These are phyloP conservation scores for Australoheros facetus DNA, from an alignment of 2,797 vertebrate genomes.

Conservation along the genomic window DNA sequence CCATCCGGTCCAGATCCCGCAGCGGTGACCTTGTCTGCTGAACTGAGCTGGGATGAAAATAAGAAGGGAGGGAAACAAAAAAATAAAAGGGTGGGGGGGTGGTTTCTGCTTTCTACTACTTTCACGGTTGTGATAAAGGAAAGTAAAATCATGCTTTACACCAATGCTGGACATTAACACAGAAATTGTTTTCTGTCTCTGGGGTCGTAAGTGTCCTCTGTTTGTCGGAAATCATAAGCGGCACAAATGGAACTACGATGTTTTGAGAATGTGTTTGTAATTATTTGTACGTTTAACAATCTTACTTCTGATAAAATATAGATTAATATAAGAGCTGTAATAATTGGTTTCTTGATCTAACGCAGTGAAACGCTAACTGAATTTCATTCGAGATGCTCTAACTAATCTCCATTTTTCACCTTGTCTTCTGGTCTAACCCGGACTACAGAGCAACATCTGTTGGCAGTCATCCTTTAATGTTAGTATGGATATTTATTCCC, in stretches of 20 bases:
- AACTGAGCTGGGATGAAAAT: conserved; percentile 25
- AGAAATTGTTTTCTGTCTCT: conserved; percentile 40
- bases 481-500: conserved; percentile 33
- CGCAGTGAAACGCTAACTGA: conserved; percentile 45
- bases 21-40: conserved; percentile 14
- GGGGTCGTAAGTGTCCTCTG: conserved; percentile 25
- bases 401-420: conserved; percentile 34
- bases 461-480: conserved; percentile 37
- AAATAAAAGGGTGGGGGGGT: neutral
- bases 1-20: neutral
- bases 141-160: conserved; percentile 35
- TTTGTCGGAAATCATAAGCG: conserved; percentile 30
- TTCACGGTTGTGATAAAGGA: conserved; percentile 18
- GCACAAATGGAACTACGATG: conserved; percentile 52
- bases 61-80: neutral
- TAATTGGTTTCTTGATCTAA: conserved; percentile 60
- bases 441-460: conserved; percentile 19
- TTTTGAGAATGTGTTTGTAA: conserved; percentile 24
- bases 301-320: conserved; percentile 54
- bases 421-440: conserved; percentile 23
- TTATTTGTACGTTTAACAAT: conserved; percentile 63
- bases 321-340: conserved; percentile 68
- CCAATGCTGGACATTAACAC: conserved; percentile 63
- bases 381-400: conserved; percentile 32
- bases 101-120: neutral